These are phyloP conservation scores for Pachyrhynchus sulphureomaculatus DNA, from an alignment of 1,140 invertebrate species.

Conservation along the genomic window DNA sequence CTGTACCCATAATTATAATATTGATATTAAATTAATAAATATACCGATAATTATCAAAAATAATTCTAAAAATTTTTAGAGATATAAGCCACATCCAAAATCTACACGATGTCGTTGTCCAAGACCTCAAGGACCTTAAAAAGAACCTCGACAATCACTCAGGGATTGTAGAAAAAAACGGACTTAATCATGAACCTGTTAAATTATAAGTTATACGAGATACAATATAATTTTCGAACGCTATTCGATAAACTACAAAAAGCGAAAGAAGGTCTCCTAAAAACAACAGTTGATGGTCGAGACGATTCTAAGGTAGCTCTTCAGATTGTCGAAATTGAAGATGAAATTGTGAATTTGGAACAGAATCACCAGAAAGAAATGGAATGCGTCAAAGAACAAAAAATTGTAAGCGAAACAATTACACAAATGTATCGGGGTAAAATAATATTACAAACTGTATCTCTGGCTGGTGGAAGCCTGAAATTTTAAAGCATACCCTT, in stretches of 20 bases:
- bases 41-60: too few relatives aligned
- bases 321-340: constrained; percentile 25
- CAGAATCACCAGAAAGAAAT: constrained; percentile 25
- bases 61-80: constrained; percentile 16
- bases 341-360: constrained; percentile 32
- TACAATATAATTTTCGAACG: constrained; percentile 26
- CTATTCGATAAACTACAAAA: constrained; percentile 23
- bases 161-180: constrained; percentile 24
- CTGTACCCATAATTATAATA: not conserved
- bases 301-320: constrained; percentile 19
- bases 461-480: too few relatives aligned
- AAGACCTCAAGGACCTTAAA: constrained; percentile 21
- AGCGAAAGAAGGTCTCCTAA: constrained; percentile 16
- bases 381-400: constrained; percentile 29
- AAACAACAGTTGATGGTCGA: not conserved
- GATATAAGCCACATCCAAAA: constrained; percentile 30
- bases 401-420: constrained; percentile 32
- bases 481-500: too few relatives aligned
- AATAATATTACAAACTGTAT: too few relatives aligned
- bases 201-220: constrained; percentile 37
- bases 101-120: constrained; percentile 14
- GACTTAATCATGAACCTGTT: constrained; percentile 33
- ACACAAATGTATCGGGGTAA: too few relatives aligned
- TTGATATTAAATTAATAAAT: not conserved
- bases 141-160: constrained; percentile 17